These are phyloP conservation scores for Solenodon paradoxus DNA, from an alignment of 2,113 vertebrate species.

Conservation along the genomic window DNA sequence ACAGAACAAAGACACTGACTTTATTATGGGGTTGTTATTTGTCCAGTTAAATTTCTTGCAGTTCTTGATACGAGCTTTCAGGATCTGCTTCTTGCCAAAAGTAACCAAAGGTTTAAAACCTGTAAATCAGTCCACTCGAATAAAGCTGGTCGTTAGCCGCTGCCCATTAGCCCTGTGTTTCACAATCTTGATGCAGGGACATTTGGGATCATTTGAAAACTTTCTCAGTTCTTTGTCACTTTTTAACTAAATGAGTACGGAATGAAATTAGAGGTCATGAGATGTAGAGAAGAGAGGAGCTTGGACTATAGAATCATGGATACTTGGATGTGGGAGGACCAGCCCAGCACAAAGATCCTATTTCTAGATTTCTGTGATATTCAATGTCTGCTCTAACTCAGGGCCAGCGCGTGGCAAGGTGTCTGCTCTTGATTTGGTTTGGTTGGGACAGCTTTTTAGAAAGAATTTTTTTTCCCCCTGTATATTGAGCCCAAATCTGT, in stretches of 20 bases:
- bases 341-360: neutral
- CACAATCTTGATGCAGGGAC: neutral
- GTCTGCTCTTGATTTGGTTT: neutral
- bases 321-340: neutral
- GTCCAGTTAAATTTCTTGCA: slow-evolving; percentile 35
- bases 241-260: neutral
- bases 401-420: neutral
- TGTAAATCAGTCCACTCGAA: neutral
- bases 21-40: slow-evolving; percentile 33
- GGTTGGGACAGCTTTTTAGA: neutral
- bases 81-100: slow-evolving; percentile 53
- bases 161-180: too few species aligned
- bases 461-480: neutral
- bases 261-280: neutral
- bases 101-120: slow-evolving; percentile 40
- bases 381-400: neutral
- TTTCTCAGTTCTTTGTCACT: neutral
- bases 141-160: neutral
- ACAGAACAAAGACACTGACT: slow-evolving; percentile 41
- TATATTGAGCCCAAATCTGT: neutral
- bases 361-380: neutral
- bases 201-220: neutral
- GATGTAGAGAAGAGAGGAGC: neutral
- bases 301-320: neutral
- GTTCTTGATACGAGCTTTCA: slow-evolving; percentile 40